Evolutionary conservation across 1,140 invertebrate genomes (phyloP), one percentile per base, ranked within the genome.

Genomic region (Hypsibius dujardini): DNA sequence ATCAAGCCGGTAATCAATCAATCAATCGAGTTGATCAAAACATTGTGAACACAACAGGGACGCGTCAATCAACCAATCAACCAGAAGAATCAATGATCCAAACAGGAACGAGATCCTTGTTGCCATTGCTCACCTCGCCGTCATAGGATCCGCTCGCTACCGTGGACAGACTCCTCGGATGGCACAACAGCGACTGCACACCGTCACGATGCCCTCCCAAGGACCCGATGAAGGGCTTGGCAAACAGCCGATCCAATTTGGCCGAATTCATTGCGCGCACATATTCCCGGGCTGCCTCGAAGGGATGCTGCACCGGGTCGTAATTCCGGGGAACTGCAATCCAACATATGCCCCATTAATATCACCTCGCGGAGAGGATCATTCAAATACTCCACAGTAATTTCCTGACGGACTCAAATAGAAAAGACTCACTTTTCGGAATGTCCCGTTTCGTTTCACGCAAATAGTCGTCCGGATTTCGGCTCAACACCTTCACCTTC

Each of bases 391-490:
- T 74, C 60, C 40, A 28, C 3, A 46, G 47, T 46, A 42, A 62
- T 1, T 47, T 56, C 56, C 14, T 28, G 14, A 73, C 70, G 46
- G 46, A 70, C 71, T 70, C 59, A 72, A 72, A 70, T 45, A 40
- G 3, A 71, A 28, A 28, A 28, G 28, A 76, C 74, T 82, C 83
- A 95, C 93, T 83, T 88, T 92, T 96, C 76, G 94, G 87, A 75
- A 98, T 90, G 79, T 98, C 92, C 73, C 85, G 81, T 81, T 95
- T 97, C 0, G 95, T 98, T 82, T 97, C 92, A 72, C 95, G 83
- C 69, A 95, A 79, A 83, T 95, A 97, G 74, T 94, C 86, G 78
- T 95, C 90, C 14, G 94, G 93, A 84, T 97, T 95, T 74, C 95
- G 84, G 74, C 86, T 87, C 71, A 98, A 85, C 71, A 94, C 85